phyloP scores from a whole-genome alignment of 2,797 vertebrate genomes.

The Brotula barbata region DNA sequence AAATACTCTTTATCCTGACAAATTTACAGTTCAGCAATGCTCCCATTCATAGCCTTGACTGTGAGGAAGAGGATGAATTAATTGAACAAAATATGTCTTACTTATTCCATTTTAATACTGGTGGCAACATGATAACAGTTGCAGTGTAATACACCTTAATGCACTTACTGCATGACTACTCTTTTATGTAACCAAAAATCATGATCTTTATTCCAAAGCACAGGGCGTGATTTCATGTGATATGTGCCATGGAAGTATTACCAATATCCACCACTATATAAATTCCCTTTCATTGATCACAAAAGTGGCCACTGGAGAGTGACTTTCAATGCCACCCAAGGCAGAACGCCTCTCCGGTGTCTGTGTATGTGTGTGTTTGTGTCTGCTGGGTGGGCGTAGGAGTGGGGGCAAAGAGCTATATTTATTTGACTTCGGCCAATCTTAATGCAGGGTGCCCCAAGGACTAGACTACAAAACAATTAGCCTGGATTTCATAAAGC shows the following conservation, averaged over 20 bases:
- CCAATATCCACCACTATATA: constrained; percentile 70
- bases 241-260: constrained; percentile 67
- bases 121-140: constrained; percentile 14
- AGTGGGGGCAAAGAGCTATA: constrained; percentile 64
- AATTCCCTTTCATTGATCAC: constrained; percentile 80
- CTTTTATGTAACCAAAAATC: constrained; percentile 44
- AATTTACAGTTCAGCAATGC: constrained; percentile 6
- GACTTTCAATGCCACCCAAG: constrained; percentile 70
- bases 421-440: constrained; percentile 77
- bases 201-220: constrained; percentile 55
- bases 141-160: constrained; percentile 13
- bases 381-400: neutral
- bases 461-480: constrained; percentile 78
- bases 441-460: constrained; percentile 75
- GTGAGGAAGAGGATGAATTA: neutral
- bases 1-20: constrained; percentile 20
- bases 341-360: constrained; percentile 47
- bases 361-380: constrained; percentile 28
- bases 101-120: constrained; percentile 6
- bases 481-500: constrained; percentile 76
- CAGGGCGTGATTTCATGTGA: constrained; percentile 53
- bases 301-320: constrained; percentile 77
- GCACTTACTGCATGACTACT: neutral
- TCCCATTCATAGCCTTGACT: constrained; percentile 22
- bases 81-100: constrained; percentile 12